A percentile compares a stretch with the other conserved stretches of the same genome.
These are phyloP conservation scores for Arion vulgaris DNA, from an alignment of 1,140 invertebrate genomes.

Conservation along the genomic window DNA sequence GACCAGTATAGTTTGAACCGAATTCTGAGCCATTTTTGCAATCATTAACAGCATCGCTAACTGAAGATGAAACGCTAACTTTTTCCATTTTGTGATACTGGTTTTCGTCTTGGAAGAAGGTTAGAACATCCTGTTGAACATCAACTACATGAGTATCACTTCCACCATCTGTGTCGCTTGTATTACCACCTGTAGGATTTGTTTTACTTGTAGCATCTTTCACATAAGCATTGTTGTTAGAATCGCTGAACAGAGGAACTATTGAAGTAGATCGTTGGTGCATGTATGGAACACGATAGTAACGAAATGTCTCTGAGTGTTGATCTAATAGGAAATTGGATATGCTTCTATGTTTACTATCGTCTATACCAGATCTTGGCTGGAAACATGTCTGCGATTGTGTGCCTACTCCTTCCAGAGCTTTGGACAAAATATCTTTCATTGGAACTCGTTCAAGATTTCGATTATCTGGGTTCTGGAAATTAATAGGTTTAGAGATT, in stretches of 20 bases:
- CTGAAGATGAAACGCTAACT: no score
- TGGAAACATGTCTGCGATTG: background rate
- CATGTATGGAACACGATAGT: background rate
- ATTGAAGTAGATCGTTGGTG: background rate
- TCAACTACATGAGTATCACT: no score
- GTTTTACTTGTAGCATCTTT: background rate
- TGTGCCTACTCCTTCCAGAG: background rate
- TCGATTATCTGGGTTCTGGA: background rate
- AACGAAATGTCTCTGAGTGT: background rate
- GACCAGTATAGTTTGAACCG: no score
- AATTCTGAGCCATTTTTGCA: no score
- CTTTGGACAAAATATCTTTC: background rate
- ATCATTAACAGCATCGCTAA: no score
- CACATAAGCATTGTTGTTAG: background rate
- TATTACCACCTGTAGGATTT: no score
- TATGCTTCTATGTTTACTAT: background rate
- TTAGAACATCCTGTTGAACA: no score
- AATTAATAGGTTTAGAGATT: background rate
- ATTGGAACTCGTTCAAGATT: background rate
- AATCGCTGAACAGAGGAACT: background rate
- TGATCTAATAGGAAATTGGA: conserved; percentile 7
- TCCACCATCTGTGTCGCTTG: no score
- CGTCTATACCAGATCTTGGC: background rate
- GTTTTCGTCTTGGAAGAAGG: no score
- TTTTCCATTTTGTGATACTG: no score